Base-by-base conservation (phyloP, 2,888 invertebrate genomes). In the Drosophila cognata region DNA sequence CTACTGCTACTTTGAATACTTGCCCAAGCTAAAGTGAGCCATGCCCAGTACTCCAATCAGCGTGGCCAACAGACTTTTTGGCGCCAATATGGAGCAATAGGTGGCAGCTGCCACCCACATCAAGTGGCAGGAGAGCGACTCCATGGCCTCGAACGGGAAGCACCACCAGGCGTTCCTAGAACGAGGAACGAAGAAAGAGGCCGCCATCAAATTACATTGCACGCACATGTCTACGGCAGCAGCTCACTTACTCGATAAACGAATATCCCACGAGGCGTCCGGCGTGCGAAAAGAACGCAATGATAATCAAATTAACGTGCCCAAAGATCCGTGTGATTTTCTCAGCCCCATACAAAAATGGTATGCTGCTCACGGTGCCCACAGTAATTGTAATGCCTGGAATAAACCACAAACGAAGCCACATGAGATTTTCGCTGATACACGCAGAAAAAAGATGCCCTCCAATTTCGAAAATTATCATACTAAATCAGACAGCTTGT, bases 101-200 rank as follows among this genome's bases (percentile, higher is more conserved):
- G 97, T 97, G 8, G 97, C 97, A 1, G 97, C 97, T 43, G 98
- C 97, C 21, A 97, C 97, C 96, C 97, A 98, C 97, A 98, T 97
- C 79, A 98, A 93, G 90, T 97, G 97, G 31, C 97, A 97, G 0
- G 97, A 97, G 21, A 97, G 93, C 0, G 97, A 96, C 93, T 97
- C 97, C 95, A 97, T 95, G 0, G 97, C 97, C 93, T 97, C 97
- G 87, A 97, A 97, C 1, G 97, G 97, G 84, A 97, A 97, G 90
- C 97, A 97, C 97, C 97, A 97, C 97, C 97, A 97, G 7, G 97
- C 96, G 91, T 96, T 96, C 91, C 97, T 97, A 92, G 38, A 16
- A 7, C 2, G 31, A 41, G 16, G n/a, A 8, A 94, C 41, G 52
- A 51, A 56, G 11, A 18, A 46, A 28, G 72, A 62, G 69, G 71